Conservation (phyloP, 2,888 invertebrate species). For the Cataglyphis albicans region DNA sequence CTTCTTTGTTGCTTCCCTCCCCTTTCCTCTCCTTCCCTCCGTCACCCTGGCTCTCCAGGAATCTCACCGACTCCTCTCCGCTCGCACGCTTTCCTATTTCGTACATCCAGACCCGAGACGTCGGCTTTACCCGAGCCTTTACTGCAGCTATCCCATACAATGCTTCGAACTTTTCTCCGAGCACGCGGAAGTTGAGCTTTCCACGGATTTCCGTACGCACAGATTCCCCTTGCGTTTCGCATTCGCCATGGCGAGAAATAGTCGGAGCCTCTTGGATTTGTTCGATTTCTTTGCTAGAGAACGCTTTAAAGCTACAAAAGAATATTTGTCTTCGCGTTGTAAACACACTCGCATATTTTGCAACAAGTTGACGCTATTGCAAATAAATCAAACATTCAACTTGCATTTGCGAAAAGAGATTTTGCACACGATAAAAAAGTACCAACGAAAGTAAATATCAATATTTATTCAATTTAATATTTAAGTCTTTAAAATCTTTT, state of each 20-base stretch:
- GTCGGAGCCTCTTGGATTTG: conserved; percentile 11
- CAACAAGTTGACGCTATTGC: background rate
- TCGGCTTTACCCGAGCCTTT: conserved; percentile 33
- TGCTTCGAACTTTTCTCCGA: conserved; percentile 34
- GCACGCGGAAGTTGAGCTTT: conserved; percentile 38
- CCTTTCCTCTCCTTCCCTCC: background rate
- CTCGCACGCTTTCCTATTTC: conserved; percentile 42
- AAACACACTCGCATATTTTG: background rate
- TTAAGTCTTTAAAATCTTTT: background rate
- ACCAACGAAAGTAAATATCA: background rate
- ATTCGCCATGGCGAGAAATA: conserved; percentile 9
- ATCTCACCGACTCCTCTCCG: conserved; percentile 46
- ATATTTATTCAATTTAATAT: background rate
- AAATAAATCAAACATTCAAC: background rate
- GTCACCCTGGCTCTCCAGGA: conserved; percentile 48
- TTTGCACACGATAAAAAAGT: background rate
- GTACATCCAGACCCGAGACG: conserved; percentile 31
- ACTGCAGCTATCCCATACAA: conserved; percentile 22
- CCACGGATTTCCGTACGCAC: conserved; percentile 55
- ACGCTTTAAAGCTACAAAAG: conserved; percentile 16
- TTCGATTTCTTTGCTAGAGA: conserved; percentile 11
- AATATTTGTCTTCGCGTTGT: conserved; percentile 18
- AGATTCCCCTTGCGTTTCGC: conserved; percentile 48
- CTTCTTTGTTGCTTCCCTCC: conserved; percentile 53
- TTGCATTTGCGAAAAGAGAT: background rate